phyloP scores from a whole-genome alignment of 2,113 vertebrate species.

The Elephantulus edwardii region DNA sequence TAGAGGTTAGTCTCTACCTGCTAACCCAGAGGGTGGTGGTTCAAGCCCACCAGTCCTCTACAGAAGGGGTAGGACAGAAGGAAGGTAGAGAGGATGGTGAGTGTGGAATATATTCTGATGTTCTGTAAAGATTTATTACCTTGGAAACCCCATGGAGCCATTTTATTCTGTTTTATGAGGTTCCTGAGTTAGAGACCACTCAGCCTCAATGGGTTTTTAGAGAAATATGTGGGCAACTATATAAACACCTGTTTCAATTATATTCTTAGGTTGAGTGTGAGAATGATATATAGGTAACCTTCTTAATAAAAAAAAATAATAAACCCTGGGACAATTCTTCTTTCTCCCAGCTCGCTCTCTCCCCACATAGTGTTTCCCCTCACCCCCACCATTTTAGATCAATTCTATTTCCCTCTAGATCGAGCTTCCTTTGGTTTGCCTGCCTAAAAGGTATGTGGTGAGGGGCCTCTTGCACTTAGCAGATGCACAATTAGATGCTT shows the following conservation, averaged over 20 bases:
- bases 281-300: conserved; percentile 5
- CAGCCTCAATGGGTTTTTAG: neutral
- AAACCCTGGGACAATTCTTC: conserved; percentile 20
- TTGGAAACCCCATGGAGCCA: neutral
- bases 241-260: conserved; percentile 3
- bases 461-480: conserved; percentile 10
- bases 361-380: neutral
- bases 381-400: conserved; percentile 1
- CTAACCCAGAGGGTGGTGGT: neutral
- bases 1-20: neutral
- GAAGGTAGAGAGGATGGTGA: too few relatives aligned
- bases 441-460: conserved; percentile 19
- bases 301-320: conserved; percentile 43
- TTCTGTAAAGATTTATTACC: neutral
- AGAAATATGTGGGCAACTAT: neutral
- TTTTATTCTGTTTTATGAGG: neutral
- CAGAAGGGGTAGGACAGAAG: too few relatives aligned
- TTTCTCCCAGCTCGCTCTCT: conserved; percentile 15
- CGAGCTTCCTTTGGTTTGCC: neutral
- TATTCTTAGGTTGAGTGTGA: conserved; percentile 18
- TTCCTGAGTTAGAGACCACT: neutral
- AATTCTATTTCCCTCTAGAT: neutral
- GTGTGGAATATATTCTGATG: neutral
- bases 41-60: neutral
- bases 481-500: neutral